phyloP scores from a whole-genome alignment of 2,797 vertebrate genomes.

The Crotalus adamanteus region DNA sequence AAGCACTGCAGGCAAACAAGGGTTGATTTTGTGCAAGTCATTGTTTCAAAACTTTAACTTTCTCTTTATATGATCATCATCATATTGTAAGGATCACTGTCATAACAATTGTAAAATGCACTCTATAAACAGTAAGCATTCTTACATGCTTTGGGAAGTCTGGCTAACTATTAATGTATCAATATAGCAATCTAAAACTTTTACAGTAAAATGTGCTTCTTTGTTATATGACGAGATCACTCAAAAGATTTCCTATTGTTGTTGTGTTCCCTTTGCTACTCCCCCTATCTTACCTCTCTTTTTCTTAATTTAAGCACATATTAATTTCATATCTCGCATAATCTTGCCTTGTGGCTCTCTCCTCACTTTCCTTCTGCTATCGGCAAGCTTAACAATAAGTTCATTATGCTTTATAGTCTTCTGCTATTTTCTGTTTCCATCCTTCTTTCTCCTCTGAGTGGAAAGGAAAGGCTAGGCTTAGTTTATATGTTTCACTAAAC shows the following conservation, averaged over 20 bases:
- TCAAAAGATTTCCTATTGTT: not conserved
- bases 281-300: not conserved
- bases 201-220: not conserved
- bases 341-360: not conserved
- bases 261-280: not conserved
- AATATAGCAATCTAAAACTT: not conserved
- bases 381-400: not conserved
- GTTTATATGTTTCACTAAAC: not conserved
- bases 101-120: not conserved
- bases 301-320: not conserved
- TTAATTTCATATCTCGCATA: not conserved
- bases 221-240: not conserved
- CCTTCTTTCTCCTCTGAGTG: not conserved
- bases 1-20: not conserved
- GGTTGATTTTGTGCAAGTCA: not conserved
- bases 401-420: not conserved
- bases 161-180: not conserved
- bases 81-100: not conserved
- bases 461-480: not conserved
- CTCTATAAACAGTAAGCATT: not conserved
- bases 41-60: not conserved
- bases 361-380: not conserved
- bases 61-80: not conserved
- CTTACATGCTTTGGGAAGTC: not conserved
- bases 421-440: not conserved